A percentile compares a stretch with the other conserved stretches of the same genome.
These are phyloP conservation scores for Hemibagrus guttatus DNA, from an alignment of 2,797 vertebrate species.

Conservation along the genomic window DNA sequence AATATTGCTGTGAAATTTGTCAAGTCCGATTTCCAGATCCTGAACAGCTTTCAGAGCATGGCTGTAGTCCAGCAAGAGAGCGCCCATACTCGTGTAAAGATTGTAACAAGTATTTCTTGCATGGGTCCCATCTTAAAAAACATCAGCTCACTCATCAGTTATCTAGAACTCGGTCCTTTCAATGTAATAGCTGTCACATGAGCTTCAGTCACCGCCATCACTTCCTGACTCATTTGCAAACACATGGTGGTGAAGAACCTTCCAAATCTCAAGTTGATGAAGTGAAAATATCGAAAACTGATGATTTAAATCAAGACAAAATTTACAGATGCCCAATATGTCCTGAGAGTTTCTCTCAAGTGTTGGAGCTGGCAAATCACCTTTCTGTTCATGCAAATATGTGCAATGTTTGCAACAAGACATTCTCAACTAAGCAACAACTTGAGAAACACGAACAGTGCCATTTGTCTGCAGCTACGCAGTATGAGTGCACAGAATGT, in stretches of 20 bases:
- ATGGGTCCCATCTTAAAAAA: slow-evolving; percentile 76
- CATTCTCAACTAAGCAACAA: slow-evolving; percentile 58
- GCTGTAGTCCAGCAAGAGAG: slow-evolving; percentile 70
- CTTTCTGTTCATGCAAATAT: slow-evolving; percentile 68
- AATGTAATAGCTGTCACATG: slow-evolving; percentile 71
- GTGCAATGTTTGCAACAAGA: slow-evolving; percentile 67
- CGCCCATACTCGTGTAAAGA: slow-evolving; percentile 71
- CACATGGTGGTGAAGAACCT: slow-evolving; percentile 58
- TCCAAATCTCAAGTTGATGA: slow-evolving; percentile 26
- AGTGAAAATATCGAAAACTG: neutral
- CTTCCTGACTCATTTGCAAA: slow-evolving; percentile 71
- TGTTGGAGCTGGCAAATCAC: slow-evolving; percentile 68
- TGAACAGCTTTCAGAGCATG: slow-evolving; percentile 76
- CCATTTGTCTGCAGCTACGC: slow-evolving; percentile 63
- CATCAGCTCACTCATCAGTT: slow-evolving; percentile 69
- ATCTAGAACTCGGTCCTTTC: slow-evolving; percentile 61
- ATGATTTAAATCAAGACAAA: slow-evolving; percentile 42
- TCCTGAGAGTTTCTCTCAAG: slow-evolving; percentile 63
- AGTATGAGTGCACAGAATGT: slow-evolving; percentile 74
- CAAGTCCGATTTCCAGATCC: slow-evolving; percentile 69
- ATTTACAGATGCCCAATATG: slow-evolving; percentile 75
- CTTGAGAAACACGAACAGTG: slow-evolving; percentile 63
- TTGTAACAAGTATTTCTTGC: slow-evolving; percentile 76
- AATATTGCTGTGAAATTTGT: slow-evolving; percentile 75
- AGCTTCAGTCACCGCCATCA: slow-evolving; percentile 64